phyloP scores from a whole-genome alignment of 2,797 vertebrate genomes.

The Enteromius unitaeniatus region DNA sequence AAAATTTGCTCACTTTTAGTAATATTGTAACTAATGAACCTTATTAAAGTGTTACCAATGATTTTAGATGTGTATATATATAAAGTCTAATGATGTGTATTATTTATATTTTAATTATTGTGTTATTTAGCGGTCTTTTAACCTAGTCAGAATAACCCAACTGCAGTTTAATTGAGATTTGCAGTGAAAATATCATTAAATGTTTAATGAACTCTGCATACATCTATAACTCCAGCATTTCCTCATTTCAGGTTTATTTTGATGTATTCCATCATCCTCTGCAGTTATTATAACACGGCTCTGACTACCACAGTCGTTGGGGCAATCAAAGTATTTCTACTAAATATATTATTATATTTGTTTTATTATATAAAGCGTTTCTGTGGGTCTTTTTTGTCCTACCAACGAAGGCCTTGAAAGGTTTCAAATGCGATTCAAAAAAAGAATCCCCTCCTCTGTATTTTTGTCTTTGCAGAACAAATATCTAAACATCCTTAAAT shows the following conservation, averaged over 20 bases:
- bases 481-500: not conserved
- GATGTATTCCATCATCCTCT: slow-evolving; percentile 90
- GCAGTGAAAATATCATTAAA: no score
- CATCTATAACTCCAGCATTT: not conserved
- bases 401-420: not conserved
- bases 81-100: no score
- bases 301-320: slow-evolving; percentile 91
- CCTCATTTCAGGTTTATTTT: slow-evolving; percentile 84
- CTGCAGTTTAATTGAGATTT: no score
- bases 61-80: no score
- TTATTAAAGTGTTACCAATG: no score
- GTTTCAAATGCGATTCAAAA: not conserved
- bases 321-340: slow-evolving; percentile 84
- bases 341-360: not conserved
- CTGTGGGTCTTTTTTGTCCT: not conserved
- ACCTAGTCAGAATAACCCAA: no score
- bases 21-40: no score
- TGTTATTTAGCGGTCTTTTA: no score
- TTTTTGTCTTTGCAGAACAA: not conserved
- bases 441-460: not conserved
- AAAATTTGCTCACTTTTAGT: no score
- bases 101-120: no score
- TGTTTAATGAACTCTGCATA: no score
- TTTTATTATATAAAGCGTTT: not conserved
- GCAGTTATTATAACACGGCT: slow-evolving; percentile 92